Evolutionary conservation across 2,113 vertebrate genomes (phyloP), one percentile per base, ranked within the genome.

Genomic region (Otocyon megalotis): DNA sequence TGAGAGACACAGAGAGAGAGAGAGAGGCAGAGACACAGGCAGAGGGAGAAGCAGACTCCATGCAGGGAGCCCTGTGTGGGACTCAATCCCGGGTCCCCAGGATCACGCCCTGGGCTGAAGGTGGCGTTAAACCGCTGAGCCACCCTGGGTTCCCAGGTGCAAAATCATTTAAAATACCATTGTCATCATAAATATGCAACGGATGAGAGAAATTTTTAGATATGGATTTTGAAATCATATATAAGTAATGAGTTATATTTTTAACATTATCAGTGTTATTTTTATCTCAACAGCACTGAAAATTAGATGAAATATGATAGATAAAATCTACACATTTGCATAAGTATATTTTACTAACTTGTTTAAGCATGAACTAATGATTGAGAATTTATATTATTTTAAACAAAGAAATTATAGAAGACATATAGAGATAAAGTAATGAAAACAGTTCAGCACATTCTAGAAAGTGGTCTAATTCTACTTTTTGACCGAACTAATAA

Each of bases 401-500:
- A 14, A 77, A 74, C 43, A 94, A 79, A 76, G 26, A 77, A 92
- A 3, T 60, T 3, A 67, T 67, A 19, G 30, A 72, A 62, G 7
- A 56, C 48, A 60, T 15, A 48, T 20, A 43, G 8, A 58, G 3
- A 22, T 65, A 94, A 94, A n/a, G 19, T 54, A 76, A 95, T 85
- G 19, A 63, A 93, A 94, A 58, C 30, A 22, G 12, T 19, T 84
- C 2, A 72, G 17, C 2, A 74, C 22, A 81, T 77, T 84, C 60
- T 35, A 83, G 63, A 93, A 92, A 81, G 80, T 54, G 26, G 5
- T 89, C 58, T 90, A 88, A n/a, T 88, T 93, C 20, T 58, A 81
- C 28, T 80, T 95, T 96, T 93, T 92, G 16, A 22, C 37, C 43
- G 95, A 94, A 90, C 12, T 86, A 92, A 93, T 94, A 92, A 89